A percentile compares a stretch with the other conserved stretches of the same genome.
Conservation (phyloP, 2,888 invertebrate genomes). For the Lomographa bimaculata region DNA sequence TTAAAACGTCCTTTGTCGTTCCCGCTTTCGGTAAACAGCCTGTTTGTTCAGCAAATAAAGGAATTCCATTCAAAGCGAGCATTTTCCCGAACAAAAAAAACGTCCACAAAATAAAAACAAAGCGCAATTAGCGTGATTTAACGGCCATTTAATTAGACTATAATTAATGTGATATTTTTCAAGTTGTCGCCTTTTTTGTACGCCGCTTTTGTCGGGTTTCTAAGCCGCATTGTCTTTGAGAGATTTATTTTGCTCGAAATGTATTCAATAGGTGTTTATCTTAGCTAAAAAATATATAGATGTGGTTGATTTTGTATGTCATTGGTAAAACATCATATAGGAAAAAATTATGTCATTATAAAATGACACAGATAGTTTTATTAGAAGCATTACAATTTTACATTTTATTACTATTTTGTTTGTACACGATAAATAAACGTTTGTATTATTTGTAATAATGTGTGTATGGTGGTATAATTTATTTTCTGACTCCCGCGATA, state of each 20-base stretch:
- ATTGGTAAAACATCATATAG: too few relatives aligned
- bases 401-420: too few relatives aligned
- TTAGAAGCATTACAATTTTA: too few relatives aligned
- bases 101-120: conserved; percentile 75
- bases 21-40: conserved; percentile 75
- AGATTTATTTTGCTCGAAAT: conserved; percentile 32
- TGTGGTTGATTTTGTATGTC: too few relatives aligned
- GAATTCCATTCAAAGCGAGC: conserved; percentile 71
- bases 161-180: conserved; percentile 75
- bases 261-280: conserved; percentile 17
- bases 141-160: conserved; percentile 76
- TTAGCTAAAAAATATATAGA: too few relatives aligned
- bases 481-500: too few relatives aligned
- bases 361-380: too few relatives aligned
- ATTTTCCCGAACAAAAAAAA: conserved; percentile 59
- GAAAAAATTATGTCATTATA: too few relatives aligned
- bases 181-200: conserved; percentile 47
- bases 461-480: too few relatives aligned
- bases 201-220: conserved; percentile 35
- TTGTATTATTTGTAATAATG: too few relatives aligned
- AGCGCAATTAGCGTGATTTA: conserved; percentile 82
- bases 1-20: conserved; percentile 73
- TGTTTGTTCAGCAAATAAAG: conserved; percentile 72
- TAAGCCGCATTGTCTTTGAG: conserved; percentile 31
- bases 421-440: too few relatives aligned